Evolutionary conservation across 2,888 invertebrate species (phyloP), one percentile per base, ranked within the genome.

Genomic region (Drosophila helvetica): DNA sequence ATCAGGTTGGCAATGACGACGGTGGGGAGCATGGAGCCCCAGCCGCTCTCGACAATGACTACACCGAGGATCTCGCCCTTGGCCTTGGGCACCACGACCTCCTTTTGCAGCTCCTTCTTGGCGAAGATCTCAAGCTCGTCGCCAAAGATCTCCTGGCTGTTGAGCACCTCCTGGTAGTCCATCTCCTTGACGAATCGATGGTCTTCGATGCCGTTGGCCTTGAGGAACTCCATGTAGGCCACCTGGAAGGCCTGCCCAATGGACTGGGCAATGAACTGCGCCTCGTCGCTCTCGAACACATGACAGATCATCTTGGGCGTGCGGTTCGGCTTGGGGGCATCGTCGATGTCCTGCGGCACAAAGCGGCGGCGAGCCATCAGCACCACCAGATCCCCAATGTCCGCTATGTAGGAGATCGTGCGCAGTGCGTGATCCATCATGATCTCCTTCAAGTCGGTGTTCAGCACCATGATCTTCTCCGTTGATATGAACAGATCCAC

Each of bases 21-120:
- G 0, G 99, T 99, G n/a, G 99, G 99, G 83, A 99, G 93, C 99
- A 99, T 99, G 25, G 98, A 99, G 27, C 99, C 99, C 99, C 99
- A 99, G 43, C 99, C 99, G 0, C 99, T 99, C 93, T 99, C 99
- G 70, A 99, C 99, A 85, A 99, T 98, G 56, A 99, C 99, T 75
- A 99, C 98, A 17, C 99, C 99, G 46, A 99, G 93, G 75, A 98
- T 98, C 93, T 99, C 99, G 27, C 99, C 98, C 92, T 99, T 99
- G 46, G 97, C 95, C 93, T 99, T 99, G 51, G 99, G 99, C 67
- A 99, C 98, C 59, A 99, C 98, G 76, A 99, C 99, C 93, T 98
- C 98, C 93, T 98, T 98, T 90, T 99, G 98, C 93, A 97, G 95
- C 92, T 99, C 99, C 91, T 99, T 99, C 91, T 98, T 98, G 10